phyloP scores from a whole-genome alignment of 1,140 invertebrate species.

The Heliothis virescens region DNA sequence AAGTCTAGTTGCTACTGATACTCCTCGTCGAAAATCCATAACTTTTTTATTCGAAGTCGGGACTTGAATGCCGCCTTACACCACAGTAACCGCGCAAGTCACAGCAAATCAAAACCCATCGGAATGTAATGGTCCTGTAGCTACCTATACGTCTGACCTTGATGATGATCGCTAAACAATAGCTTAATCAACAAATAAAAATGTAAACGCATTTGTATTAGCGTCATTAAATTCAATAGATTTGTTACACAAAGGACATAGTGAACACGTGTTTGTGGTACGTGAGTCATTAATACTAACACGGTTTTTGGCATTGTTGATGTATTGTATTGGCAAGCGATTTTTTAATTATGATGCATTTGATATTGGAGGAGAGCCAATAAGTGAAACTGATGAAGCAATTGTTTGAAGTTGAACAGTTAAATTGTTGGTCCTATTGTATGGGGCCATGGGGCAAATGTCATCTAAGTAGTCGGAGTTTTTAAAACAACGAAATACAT shows the following conservation, averaged over 20 bases:
- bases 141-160: constrained; percentile 20
- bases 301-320: constrained; percentile 81
- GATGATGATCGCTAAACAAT: constrained; percentile 56
- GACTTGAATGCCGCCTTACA: neutral
- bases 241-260: constrained; percentile 71
- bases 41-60: neutral
- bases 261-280: constrained; percentile 82
- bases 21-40: neutral
- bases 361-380: constrained; percentile 71
- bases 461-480: no score
- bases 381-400: constrained; percentile 66
- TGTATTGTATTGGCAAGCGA: constrained; percentile 77
- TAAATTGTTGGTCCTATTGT: neutral
- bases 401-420: neutral
- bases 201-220: constrained; percentile 37
- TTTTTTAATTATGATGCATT: constrained; percentile 69
- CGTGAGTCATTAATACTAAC: constrained; percentile 81
- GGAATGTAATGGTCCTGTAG: neutral
- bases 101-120: neutral
- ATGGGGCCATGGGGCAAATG: neutral
- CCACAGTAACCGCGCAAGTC: no score
- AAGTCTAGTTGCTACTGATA: no score
- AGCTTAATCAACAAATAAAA: constrained; percentile 57
- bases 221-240: constrained; percentile 72
- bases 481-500: no score